Evolutionary conservation across 2,113 vertebrate species (phyloP), one percentile per base, ranked within the genome.

Genomic region (Syngnathus typhle): DNA sequence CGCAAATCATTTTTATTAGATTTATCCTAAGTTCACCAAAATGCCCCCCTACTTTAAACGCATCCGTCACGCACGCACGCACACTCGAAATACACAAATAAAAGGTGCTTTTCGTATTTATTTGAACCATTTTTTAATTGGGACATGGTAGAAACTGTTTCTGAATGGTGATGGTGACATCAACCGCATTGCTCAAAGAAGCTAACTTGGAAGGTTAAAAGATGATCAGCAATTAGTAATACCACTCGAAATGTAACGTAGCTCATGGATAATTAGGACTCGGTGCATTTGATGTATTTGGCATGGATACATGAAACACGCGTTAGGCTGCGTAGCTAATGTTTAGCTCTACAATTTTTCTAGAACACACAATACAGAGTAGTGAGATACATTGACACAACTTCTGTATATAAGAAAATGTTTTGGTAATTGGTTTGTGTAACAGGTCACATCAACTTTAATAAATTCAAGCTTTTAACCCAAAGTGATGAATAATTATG

Each of bases 101-200:
- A 21, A 62, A 62, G n/a, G n/a, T 16, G 37, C 11, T 23, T 62
- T 19, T 63, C 39, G 38, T 63, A 21, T 8, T 51, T 54, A 69
- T 80, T 81, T 76, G 19, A 77, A 59, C 49, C 64, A 60, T 44
- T 83, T 8, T 82, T 89, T 89, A 86, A 89, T 88, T 85, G 72
- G 82, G 86, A 89, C 72, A 75, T 64, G 65, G 72, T 67, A 79
- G 36, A 70, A 23, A 36, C 52, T 56, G 56, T 72, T 60, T 83
- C 73, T 78, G 60, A 86, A 82, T 77, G 83, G 72, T 79, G 67
- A 74, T 77, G 83, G 72, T 79, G 67, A 74, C 82, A 70, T 82
- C 51, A 61, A 68, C 70, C 65, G 80, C 59, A 58, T 63, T 78
- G 62, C 58, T 79, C 66, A 64, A 51, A 71, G 74, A 76, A 74